phyloP scores from a whole-genome alignment of 2,888 invertebrate species.

The Agonopterix arenella region DNA sequence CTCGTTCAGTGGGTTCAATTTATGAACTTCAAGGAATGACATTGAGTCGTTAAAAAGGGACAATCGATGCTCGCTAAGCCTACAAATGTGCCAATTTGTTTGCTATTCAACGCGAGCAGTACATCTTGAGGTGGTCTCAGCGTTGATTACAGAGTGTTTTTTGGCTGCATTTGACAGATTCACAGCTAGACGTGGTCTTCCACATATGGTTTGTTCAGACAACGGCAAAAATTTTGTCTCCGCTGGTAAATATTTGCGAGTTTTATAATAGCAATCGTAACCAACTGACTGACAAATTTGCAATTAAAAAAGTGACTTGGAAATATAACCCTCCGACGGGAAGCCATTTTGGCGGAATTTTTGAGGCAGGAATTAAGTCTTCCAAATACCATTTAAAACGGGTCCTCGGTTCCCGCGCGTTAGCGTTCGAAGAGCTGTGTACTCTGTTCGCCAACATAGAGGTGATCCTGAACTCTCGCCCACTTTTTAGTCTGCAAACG shows the following conservation, averaged over 20 bases:
- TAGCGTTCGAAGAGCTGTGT: conserved; percentile 13
- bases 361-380: conserved; percentile 13
- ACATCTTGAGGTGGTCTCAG: conserved; percentile 11
- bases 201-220: conserved; percentile 8
- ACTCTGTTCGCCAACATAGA: conserved; percentile 12
- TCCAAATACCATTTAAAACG: conserved; percentile 12
- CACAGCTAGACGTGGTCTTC: conserved; percentile 10
- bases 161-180: conserved; percentile 11
- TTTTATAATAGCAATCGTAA: not conserved
- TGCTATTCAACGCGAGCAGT: conserved; percentile 20
- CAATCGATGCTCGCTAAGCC: not conserved
- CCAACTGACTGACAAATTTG: not conserved
- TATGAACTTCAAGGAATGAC: conserved; percentile 2
- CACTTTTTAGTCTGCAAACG: conserved; percentile 7
- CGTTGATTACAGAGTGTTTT: conserved; percentile 7
- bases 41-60: conserved; percentile 2
- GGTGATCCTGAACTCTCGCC: conserved; percentile 10
- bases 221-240: conserved; percentile 13
- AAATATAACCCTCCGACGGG: conserved; percentile 7
- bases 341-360: conserved; percentile 12
- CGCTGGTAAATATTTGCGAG: conserved; percentile 6
- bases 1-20: conserved; percentile 1
- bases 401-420: conserved; percentile 3
- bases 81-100: conserved; percentile 13
- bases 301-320: conserved; percentile 1